phyloP scores from a whole-genome alignment of 2,888 invertebrate species.

The Cabera pusaria region DNA sequence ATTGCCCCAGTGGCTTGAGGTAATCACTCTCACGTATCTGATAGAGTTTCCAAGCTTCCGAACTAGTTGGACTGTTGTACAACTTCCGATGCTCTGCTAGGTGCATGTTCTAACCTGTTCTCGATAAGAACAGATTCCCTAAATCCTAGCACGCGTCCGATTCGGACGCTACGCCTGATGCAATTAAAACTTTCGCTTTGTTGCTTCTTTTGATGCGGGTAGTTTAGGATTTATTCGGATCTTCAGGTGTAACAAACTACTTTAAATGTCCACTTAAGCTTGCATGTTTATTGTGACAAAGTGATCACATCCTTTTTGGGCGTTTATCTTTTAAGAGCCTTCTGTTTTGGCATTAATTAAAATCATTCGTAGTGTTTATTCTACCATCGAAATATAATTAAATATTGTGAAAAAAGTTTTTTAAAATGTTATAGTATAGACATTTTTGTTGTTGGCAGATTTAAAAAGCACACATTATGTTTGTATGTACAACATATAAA shows the following conservation, averaged over 20 bases:
- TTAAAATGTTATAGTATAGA: too few relatives aligned
- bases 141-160: constrained; percentile 63
- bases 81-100: constrained; percentile 70
- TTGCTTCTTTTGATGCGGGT: constrained; percentile 33
- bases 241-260: background rate
- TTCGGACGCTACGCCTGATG: constrained; percentile 50
- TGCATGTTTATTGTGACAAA: too few relatives aligned
- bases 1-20: constrained; percentile 47
- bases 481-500: too few relatives aligned
- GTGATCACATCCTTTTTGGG: too few relatives aligned
- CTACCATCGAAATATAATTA: too few relatives aligned
- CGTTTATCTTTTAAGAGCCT: too few relatives aligned
- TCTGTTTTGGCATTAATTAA: too few relatives aligned
- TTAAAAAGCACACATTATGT: too few relatives aligned
- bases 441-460: too few relatives aligned
- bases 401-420: too few relatives aligned
- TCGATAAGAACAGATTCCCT: constrained; percentile 71
- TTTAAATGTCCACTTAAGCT: too few relatives aligned
- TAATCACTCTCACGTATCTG: constrained; percentile 79
- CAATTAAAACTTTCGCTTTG: constrained; percentile 64
- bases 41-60: constrained; percentile 77
- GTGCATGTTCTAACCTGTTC: constrained; percentile 63
- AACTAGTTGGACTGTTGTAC: constrained; percentile 76
- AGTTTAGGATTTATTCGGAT: constrained; percentile 9
- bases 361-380: too few relatives aligned